These are phyloP conservation scores for Dione vanillae DNA, from an alignment of 2,888 invertebrate species.

Conservation along the genomic window DNA sequence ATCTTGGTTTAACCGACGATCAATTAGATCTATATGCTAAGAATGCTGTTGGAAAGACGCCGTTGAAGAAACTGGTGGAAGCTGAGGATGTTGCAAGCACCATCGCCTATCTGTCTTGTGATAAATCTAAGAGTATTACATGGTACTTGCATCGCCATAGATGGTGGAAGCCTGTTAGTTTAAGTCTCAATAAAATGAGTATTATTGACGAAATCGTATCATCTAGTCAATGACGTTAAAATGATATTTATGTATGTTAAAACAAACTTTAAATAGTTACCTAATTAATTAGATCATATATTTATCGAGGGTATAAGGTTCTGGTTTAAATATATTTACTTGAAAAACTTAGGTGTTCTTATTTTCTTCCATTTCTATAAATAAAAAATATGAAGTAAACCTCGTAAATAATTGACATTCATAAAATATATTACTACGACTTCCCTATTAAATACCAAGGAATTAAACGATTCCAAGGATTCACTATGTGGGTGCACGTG, in stretches of 20 bases:
- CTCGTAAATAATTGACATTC: not conserved
- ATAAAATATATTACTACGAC: too few species aligned
- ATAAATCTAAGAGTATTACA: slow-evolving; percentile 94
- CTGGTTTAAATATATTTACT: not conserved
- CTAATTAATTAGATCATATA: not conserved
- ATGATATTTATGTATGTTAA: slow-evolving; percentile 21
- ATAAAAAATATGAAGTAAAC: not conserved
- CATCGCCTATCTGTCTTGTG: slow-evolving; percentile 95
- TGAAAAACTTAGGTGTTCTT: not conserved
- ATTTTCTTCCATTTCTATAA: not conserved
- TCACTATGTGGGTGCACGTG: too few species aligned
- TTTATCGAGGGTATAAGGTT: not conserved
- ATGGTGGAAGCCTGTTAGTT: slow-evolving; percentile 66
- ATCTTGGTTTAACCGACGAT: slow-evolving; percentile 81
- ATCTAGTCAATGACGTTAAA: slow-evolving; percentile 16
- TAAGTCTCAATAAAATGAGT: slow-evolving; percentile 43
- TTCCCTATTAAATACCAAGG: too few species aligned
- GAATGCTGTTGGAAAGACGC: slow-evolving; percentile 88
- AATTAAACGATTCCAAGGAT: too few species aligned
- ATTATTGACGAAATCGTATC: not conserved
- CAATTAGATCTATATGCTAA: slow-evolving; percentile 91
- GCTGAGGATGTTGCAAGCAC: slow-evolving; percentile 93
- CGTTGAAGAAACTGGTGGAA: slow-evolving; percentile 92
- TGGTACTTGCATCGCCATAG: slow-evolving; percentile 84
- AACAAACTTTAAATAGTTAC: not conserved